Evolutionary conservation across 2,888 invertebrate species (phyloP).

Genomic region (Platypus cylindrus): DNA sequence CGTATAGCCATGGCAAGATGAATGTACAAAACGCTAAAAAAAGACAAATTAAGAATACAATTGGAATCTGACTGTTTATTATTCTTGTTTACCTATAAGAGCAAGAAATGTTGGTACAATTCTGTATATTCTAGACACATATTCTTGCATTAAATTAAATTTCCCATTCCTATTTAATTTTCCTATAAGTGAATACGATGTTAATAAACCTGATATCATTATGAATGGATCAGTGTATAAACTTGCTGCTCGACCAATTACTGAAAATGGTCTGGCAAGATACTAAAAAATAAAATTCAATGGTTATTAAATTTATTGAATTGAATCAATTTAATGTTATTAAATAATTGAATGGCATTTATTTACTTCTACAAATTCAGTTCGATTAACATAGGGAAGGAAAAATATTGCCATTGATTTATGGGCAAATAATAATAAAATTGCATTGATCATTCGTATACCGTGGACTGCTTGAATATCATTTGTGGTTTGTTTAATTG

Average conservation of each 20-base stretch:
- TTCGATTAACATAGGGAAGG: conserved; percentile 52
- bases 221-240: conserved; percentile 61
- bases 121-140: conserved; percentile 45
- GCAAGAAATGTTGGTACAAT: conserved; percentile 52
- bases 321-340: not conserved
- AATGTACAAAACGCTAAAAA: conserved; percentile 47
- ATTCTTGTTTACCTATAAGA: conserved; percentile 32
- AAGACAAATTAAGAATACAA: not conserved
- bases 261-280: conserved; percentile 51
- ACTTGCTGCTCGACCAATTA: conserved; percentile 53
- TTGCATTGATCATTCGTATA: conserved; percentile 50
- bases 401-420: conserved; percentile 62
- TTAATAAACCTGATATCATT: conserved; percentile 54
- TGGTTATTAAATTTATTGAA: too few species aligned
- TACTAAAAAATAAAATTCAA: conserved; percentile 32
- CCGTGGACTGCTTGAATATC: conserved; percentile 55
- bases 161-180: conserved; percentile 41
- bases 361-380: conserved; percentile 49
- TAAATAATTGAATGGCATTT: not conserved
- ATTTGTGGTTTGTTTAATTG: conserved; percentile 38
- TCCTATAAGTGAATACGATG: conserved; percentile 49
- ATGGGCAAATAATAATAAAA: conserved; percentile 50
- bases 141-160: conserved; percentile 46
- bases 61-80: not conserved
- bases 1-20: conserved; percentile 46